These are phyloP conservation scores for Otolemur garnettii DNA, from an alignment of 2,113 vertebrate genomes.

Conservation along the genomic window DNA sequence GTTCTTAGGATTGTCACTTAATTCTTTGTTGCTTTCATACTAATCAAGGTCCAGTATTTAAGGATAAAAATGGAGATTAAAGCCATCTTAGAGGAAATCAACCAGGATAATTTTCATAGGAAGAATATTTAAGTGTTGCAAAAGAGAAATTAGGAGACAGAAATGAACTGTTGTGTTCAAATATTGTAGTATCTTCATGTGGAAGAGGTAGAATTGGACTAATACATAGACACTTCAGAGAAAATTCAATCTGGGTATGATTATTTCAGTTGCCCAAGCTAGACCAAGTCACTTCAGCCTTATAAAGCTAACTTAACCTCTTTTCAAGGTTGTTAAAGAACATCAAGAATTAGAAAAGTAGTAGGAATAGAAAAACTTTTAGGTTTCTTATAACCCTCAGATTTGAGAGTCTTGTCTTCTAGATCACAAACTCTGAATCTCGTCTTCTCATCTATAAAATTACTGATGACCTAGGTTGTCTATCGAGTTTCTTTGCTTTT, in stretches of 20 bases:
- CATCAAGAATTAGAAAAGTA: not conserved
- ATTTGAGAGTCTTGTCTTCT: slow-evolving; percentile 39
- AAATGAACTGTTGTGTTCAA: slow-evolving; percentile 32
- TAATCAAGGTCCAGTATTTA: not conserved
- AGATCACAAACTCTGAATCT: slow-evolving; percentile 22
- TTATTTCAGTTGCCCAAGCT: not conserved
- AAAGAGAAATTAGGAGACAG: not conserved
- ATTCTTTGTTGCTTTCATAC: slow-evolving; percentile 33
- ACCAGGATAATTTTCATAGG: slow-evolving; percentile 19
- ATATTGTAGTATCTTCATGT: not conserved
- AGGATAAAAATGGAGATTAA: slow-evolving; percentile 11
- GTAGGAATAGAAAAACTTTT: slow-evolving; percentile 3
- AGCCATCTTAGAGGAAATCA: not conserved
- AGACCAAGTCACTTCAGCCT: not conserved
- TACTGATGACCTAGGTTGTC: not conserved
- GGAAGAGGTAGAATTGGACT: not conserved
- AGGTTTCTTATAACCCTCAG: not conserved
- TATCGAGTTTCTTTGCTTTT: slow-evolving; percentile 35
- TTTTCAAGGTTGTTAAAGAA: slow-evolving; percentile 24
- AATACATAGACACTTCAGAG: slow-evolving; percentile 23
- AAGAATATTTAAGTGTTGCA: slow-evolving; percentile 27
- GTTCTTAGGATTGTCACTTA: not conserved
- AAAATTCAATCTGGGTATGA: not conserved
- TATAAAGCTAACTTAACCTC: slow-evolving; percentile 1
- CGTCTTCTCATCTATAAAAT: slow-evolving; percentile 30